These are phyloP conservation scores for Carettochelys insculpta DNA, from an alignment of 2,113 vertebrate genomes.

Conservation along the genomic window DNA sequence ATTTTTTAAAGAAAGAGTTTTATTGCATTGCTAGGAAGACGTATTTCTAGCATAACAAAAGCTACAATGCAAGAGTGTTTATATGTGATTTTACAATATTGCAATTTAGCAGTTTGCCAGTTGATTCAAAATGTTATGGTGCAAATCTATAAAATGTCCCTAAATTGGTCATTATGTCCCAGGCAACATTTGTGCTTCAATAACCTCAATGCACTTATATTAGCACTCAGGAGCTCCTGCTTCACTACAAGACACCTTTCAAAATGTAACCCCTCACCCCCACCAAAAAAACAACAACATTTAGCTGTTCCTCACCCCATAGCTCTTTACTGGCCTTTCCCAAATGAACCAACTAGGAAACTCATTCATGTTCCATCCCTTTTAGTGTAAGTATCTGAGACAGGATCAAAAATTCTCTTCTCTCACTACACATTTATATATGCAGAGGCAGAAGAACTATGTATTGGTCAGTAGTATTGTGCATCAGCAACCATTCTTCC, in stretches of 20 bases:
- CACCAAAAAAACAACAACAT: neutral
- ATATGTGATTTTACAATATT: slow-evolving; percentile 35
- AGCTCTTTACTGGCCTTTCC: neutral
- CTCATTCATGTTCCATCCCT: too few relatives aligned
- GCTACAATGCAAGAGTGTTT: neutral
- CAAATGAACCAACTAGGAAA: neutral
- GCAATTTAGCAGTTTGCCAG: neutral
- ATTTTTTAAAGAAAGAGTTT: slow-evolving; percentile 22
- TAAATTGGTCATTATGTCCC: neutral
- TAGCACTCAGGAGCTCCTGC: neutral
- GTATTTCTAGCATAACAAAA: neutral
- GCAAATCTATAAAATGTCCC: neutral
- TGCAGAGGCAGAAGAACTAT: neutral
- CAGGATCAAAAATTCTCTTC: neutral
- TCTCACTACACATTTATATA: neutral
- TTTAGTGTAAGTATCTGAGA: neutral
- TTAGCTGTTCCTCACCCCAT: fast-evolving
- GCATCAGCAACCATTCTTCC: neutral
- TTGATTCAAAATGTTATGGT: neutral
- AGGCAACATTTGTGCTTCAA: neutral
- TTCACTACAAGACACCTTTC: neutral
- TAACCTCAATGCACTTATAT: neutral
- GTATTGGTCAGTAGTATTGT: neutral
- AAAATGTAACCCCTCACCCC: neutral
- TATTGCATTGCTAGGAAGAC: slow-evolving; percentile 14